Percentiles rank a stretch among this genome's conserved stretches.
phyloP scores from a whole-genome alignment of 2,888 invertebrate species.

The Andrena chrysosceles region DNA sequence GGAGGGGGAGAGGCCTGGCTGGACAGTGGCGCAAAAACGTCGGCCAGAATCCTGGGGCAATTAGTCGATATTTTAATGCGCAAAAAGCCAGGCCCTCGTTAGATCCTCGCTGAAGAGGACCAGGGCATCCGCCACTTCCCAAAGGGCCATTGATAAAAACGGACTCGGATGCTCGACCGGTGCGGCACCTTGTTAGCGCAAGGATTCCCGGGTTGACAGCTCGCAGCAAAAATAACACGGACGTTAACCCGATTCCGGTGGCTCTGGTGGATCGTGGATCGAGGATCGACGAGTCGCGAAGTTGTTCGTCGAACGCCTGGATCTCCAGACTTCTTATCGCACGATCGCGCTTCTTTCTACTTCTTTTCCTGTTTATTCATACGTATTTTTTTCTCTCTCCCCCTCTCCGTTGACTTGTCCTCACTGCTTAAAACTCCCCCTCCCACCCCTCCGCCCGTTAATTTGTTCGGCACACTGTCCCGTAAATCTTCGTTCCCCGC shows the following conservation, averaged over 20 bases:
- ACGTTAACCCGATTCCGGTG: slow-evolving; percentile 78
- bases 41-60: slow-evolving; percentile 83
- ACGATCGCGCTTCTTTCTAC: too few species aligned
- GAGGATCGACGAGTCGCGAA: slow-evolving; percentile 3
- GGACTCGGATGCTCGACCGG: slow-evolving; percentile 76
- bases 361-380: slow-evolving; percentile 13
- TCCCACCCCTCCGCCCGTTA: slow-evolving; percentile 22
- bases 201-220: slow-evolving; percentile 81
- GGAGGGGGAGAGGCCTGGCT: neutral
- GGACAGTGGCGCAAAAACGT: slow-evolving; percentile 74
- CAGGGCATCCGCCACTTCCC: slow-evolving; percentile 70
- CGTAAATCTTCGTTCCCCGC: slow-evolving; percentile 41
- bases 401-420: neutral
- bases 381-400: slow-evolving; percentile 6
- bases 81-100: slow-evolving; percentile 83
- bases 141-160: slow-evolving; percentile 78
- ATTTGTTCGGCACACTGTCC: slow-evolving; percentile 48
- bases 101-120: slow-evolving; percentile 74
- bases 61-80: slow-evolving; percentile 85
- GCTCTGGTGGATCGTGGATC: slow-evolving; percentile 16
- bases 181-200: slow-evolving; percentile 85
- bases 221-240: slow-evolving; percentile 82
- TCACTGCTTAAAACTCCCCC: neutral
- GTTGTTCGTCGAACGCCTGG: slow-evolving; percentile 21
- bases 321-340: slow-evolving; percentile 21